Evolutionary conservation across 2,113 vertebrate genomes (phyloP).

Genomic region (Eonycteris spelaea): DNA sequence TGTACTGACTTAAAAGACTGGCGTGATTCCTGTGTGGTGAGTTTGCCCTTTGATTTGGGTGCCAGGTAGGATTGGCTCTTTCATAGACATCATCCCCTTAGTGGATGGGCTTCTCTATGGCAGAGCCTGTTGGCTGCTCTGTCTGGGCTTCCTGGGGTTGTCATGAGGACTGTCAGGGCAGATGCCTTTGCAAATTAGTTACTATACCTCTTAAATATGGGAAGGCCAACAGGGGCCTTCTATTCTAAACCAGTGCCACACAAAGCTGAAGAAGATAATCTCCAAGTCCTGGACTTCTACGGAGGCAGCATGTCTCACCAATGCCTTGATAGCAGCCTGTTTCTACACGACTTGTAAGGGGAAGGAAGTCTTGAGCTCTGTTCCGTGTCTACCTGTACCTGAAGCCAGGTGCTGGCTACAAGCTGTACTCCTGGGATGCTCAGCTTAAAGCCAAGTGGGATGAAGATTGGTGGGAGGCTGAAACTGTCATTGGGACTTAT

Average conservation of each 20-base stretch:
- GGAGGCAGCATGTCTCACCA: background rate
- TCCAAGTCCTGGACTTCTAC: no score
- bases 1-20: background rate
- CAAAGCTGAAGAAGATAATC: background rate
- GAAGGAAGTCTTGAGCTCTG: background rate
- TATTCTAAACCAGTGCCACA: background rate
- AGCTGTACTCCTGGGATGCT: background rate
- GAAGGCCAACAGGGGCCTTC: background rate
- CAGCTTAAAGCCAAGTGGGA: background rate
- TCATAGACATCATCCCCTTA: background rate
- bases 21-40: background rate
- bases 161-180: background rate
- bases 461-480: background rate
- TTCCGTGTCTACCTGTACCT: no score
- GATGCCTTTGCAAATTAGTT: background rate
- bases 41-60: slow-evolving; percentile 6
- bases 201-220: background rate
- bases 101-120: background rate
- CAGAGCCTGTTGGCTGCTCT: background rate
- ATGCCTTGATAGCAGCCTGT: fast-evolving
- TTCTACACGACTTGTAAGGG: fast-evolving
- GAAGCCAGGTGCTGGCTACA: background rate
- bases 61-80: background rate
- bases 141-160: background rate
- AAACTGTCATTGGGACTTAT: background rate